Evolutionary conservation across 2,113 vertebrate genomes (phyloP), one percentile per base, ranked within the genome.

Genomic region (Irena cyanogastra): DNA sequence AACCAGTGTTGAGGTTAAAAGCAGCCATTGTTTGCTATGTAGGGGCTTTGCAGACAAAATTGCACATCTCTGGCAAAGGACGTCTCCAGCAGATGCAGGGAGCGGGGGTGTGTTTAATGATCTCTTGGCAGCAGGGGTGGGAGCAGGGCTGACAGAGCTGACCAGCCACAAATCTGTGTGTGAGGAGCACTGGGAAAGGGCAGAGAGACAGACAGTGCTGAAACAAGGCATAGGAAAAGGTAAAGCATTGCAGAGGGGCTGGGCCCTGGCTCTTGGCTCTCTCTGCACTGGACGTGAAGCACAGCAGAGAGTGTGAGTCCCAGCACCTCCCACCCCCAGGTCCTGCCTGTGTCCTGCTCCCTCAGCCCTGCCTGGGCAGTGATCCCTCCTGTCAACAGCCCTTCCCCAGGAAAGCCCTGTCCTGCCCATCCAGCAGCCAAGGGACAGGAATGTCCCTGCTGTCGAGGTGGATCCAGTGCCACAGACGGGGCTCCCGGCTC

Each of bases 401-500:
- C 5, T 64, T 59, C 33, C 41, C 37, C 47, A 3, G 18, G 47
- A 42, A 15, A 31, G 13, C 47, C 13, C 75, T 6, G 16, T 47
- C 57, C 72, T 70, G 54, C 33, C n/a, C 5, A 0, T 10, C 19
- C 57, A 12, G 2, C 16, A 57, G 69, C 52, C 66, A 9, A 7
- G 28, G 37, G 28, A 31, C 0, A 0, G 78, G 53, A 16, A 3
- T 37, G 47, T 30, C 74, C 23, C 49, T 7, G 33, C 13, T 42
- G 52, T 22, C 7, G 0, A 2, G 17, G 16, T 47, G 54, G 39
- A 14, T 9, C n/a, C 83, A 5, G 35, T 9, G 57, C 57, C 39
- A 22, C 44, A 20, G 10, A 9, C 0, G 0, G 47, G 18, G 33
- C 79, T 61, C 4, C 1, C 1, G 5, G 53, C 50, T 2, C 42